phyloP scores from a whole-genome alignment of 2,113 vertebrate genomes.

The Callospermophilus lateralis region DNA sequence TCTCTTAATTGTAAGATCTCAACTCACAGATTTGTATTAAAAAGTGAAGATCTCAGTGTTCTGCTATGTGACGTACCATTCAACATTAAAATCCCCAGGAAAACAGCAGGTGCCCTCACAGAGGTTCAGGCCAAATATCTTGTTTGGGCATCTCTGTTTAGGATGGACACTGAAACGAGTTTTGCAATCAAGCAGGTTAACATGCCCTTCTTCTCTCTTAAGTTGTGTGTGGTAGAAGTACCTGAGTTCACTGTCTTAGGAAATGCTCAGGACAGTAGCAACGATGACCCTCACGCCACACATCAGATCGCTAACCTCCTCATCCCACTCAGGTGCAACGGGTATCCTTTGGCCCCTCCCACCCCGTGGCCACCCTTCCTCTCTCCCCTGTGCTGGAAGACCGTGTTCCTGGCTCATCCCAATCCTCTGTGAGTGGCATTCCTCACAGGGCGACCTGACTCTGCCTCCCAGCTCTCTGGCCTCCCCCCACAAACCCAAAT shows the following conservation, averaged over 20 bases:
- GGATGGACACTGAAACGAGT: background rate
- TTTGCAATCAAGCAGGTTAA: background rate
- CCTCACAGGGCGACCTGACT: accelerated
- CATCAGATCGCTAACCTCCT: accelerated
- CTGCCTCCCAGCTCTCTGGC: accelerated
- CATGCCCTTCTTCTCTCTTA: accelerated
- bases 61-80: accelerated
- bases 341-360: accelerated
- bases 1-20: too few species aligned
- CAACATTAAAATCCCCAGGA: background rate
- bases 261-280: background rate
- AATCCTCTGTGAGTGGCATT: accelerated
- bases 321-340: too few species aligned
- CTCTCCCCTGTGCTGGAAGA: too few species aligned
- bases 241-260: too few species aligned
- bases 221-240: background rate
- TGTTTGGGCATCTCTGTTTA: too few species aligned
- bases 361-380: too few species aligned
- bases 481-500: accelerated
- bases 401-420: background rate
- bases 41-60: background rate
- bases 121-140: too few species aligned
- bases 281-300: accelerated
- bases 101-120: accelerated
- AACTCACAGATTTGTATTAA: too few species aligned